Percentiles rank a stretch among this genome's conserved stretches.
Conservation (phyloP, 1,140 invertebrate species). For the Ceratosolen fusciceps region DNA sequence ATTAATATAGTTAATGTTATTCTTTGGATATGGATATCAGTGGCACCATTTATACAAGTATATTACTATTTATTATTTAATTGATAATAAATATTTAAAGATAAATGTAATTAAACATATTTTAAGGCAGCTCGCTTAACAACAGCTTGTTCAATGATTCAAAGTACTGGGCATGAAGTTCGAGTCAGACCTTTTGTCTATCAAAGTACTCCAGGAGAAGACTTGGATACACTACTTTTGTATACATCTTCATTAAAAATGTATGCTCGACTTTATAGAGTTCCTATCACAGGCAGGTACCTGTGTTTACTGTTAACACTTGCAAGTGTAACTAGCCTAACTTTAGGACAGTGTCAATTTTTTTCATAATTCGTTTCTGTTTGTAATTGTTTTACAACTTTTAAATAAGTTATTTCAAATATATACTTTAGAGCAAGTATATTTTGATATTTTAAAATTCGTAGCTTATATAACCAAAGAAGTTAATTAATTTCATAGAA, state of each 20-base stretch:
- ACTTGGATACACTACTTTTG: slow-evolving; percentile 83
- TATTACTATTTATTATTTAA: slow-evolving; percentile 25
- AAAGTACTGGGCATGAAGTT: slow-evolving; percentile 82
- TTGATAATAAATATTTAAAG: background rate
- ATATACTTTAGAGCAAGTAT: slow-evolving; percentile 5
- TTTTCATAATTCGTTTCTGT: slow-evolving; percentile 36
- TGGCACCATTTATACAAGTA: slow-evolving; percentile 81
- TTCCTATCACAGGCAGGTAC: slow-evolving; percentile 79
- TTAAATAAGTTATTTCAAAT: slow-evolving; percentile 20
- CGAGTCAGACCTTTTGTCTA: slow-evolving; percentile 84
- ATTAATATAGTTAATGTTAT: slow-evolving; percentile 77
- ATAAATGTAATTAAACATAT: slow-evolving; percentile 46
- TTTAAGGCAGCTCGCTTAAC: slow-evolving; percentile 84
- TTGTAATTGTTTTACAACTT: slow-evolving; percentile 12
- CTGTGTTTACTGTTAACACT: slow-evolving; percentile 77
- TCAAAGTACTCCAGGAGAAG: slow-evolving; percentile 80
- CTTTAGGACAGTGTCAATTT: slow-evolving; percentile 77
- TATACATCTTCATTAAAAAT: slow-evolving; percentile 83
- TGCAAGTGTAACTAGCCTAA: slow-evolving; percentile 74
- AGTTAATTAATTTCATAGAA: slow-evolving; percentile 4
- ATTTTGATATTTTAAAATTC: background rate
- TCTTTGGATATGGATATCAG: slow-evolving; percentile 79
- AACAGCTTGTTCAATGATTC: slow-evolving; percentile 79
- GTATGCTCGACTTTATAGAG: slow-evolving; percentile 79
- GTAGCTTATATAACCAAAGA: background rate